A percentile compares a stretch with the other conserved stretches of the same genome.
phyloP scores from a whole-genome alignment of 2,113 vertebrate genomes.

The Brachyhypopomus gauderio region DNA sequence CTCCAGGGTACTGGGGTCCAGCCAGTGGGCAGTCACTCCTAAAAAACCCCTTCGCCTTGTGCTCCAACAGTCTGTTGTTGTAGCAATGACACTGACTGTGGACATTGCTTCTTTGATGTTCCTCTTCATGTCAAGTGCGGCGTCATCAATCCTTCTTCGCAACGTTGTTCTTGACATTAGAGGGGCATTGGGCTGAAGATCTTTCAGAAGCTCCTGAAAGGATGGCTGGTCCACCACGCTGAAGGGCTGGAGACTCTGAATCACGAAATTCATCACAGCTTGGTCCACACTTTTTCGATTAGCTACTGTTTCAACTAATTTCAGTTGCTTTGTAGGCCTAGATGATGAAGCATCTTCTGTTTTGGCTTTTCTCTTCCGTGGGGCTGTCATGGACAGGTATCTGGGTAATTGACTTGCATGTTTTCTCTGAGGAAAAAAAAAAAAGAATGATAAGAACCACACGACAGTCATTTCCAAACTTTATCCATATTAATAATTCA shows the following conservation, averaged over 20 bases:
- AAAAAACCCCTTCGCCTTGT: neutral
- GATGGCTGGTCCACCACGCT: constrained; percentile 38
- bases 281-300: constrained; percentile 23
- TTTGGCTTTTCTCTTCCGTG: constrained; percentile 25
- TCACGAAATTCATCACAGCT: constrained; percentile 33
- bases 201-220: constrained; percentile 13
- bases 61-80: neutral
- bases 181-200: constrained; percentile 33
- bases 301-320: constrained; percentile 20
- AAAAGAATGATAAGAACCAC: neutral
- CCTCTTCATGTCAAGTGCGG: constrained; percentile 24
- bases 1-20: constrained; percentile 4
- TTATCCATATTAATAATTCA: too few relatives aligned
- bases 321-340: constrained; percentile 9
- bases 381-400: constrained; percentile 5
- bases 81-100: neutral
- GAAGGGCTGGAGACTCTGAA: constrained; percentile 45
- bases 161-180: constrained; percentile 36
- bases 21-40: neutral
- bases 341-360: neutral
- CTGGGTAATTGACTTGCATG: constrained; percentile 14
- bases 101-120: neutral
- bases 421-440: constrained; percentile 37
- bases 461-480: too few relatives aligned
- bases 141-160: constrained; percentile 12